These are phyloP conservation scores for Pegoplata infirma DNA, from an alignment of 2,888 invertebrate species.

Conservation along the genomic window DNA sequence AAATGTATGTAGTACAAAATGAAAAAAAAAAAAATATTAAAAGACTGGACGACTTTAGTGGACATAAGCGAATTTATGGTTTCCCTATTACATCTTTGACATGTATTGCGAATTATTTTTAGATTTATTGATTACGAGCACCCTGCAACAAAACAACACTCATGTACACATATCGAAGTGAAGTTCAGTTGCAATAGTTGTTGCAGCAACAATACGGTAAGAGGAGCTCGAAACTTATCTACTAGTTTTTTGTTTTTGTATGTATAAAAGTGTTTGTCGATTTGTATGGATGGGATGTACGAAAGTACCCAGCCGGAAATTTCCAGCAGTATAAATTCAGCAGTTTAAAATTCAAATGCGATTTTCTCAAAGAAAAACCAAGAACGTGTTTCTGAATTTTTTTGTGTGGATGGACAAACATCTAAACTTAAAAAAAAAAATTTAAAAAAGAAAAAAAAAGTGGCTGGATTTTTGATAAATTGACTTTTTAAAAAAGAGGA, in stretches of 20 bases:
- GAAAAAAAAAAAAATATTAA: constrained; percentile 24
- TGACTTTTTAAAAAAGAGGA: too few species aligned
- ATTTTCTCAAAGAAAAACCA: too few species aligned
- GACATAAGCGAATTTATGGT: constrained; percentile 72
- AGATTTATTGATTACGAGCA: constrained; percentile 70
- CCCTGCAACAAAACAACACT: constrained; percentile 59
- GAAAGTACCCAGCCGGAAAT: background rate
- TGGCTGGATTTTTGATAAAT: too few species aligned
- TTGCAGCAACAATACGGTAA: background rate
- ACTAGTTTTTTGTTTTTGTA: constrained; percentile 18
- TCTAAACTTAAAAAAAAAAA: too few species aligned
- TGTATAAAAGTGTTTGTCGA: constrained; percentile 42
- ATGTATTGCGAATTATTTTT: constrained; percentile 75
- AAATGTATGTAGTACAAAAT: background rate
- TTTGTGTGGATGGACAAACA: too few species aligned
- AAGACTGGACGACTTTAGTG: constrained; percentile 57
- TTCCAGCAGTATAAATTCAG: too few species aligned
- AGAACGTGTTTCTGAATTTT: too few species aligned
- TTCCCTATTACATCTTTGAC: constrained; percentile 77
- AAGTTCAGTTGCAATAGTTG: constrained; percentile 7
- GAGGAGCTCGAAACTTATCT: background rate
- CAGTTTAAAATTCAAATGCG: too few species aligned
- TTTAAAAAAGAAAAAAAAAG: too few species aligned
- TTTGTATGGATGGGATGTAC: background rate
- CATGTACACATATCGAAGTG: constrained; percentile 1